Evolutionary conservation across 92 coral and sea anemone species (phyloP).

Genomic region (Actinostola sp.): DNA sequence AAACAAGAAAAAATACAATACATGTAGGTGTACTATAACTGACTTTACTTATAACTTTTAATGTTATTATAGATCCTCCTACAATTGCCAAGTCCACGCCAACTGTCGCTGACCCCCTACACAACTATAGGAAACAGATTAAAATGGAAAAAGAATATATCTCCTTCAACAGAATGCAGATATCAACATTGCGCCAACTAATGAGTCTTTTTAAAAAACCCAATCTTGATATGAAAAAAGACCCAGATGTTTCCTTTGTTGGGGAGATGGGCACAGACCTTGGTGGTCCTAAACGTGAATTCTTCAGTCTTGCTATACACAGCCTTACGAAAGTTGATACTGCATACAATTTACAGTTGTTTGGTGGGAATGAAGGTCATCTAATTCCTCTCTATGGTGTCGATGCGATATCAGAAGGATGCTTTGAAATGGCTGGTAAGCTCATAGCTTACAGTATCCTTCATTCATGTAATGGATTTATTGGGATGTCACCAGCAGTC

Average conservation of each 20-base stretch:
- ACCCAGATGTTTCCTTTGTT: slow-evolving; percentile 8
- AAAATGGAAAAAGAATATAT: slow-evolving; percentile 6
- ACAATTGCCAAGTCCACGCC: no score
- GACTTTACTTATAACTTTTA: no score
- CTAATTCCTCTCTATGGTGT: slow-evolving; percentile 55
- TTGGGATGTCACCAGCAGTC: slow-evolving; percentile 9
- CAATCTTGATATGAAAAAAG: slow-evolving; percentile 15
- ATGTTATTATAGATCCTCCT: no score
- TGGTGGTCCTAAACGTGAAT: slow-evolving; percentile 13
- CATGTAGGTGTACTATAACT: no score
- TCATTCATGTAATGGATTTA: neutral
- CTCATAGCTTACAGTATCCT: slow-evolving; percentile 1
- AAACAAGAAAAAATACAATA: no score
- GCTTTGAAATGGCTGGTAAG: slow-evolving; percentile 1
- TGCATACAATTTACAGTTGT: slow-evolving; percentile 54
- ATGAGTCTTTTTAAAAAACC: slow-evolving; percentile 24
- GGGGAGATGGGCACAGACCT: slow-evolving; percentile 26
- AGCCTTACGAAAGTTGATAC: slow-evolving; percentile 45
- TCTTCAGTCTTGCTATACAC: slow-evolving; percentile 9
- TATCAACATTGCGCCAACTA: slow-evolving; percentile 12
- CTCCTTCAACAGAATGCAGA: slow-evolving; percentile 11
- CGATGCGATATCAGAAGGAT: slow-evolving; percentile 36
- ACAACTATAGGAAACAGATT: slow-evolving; percentile 2
- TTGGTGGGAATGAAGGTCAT: slow-evolving; percentile 55
- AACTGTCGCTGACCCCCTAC: slow-evolving; percentile 5